Base-by-base conservation (phyloP, 2,113 vertebrate genomes). In the Xerus inauris region DNA sequence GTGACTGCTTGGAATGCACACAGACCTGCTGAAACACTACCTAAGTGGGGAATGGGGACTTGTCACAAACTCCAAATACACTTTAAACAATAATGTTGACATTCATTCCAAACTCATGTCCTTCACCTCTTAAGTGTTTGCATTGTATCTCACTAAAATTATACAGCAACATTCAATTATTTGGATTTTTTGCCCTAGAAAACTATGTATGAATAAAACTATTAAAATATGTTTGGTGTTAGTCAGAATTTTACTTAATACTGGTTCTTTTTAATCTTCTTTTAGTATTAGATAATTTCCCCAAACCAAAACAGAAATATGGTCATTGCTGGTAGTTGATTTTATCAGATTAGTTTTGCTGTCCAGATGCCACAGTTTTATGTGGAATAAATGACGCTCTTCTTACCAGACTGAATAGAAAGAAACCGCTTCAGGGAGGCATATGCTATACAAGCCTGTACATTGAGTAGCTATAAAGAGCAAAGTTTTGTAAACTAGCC, bases 301-400 rank as follows among this genome's bases (percentile, higher is more conserved):
- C 81, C 8, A 5, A 85, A 80, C 88, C 94, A 88, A 97, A 95
- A 86, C 59, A 94, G 49, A 97, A 97, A 97, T 73, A 35, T 77
- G 17, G 57, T 69, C 96, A 91, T 62, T 91, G 59, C 76, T 96
- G 42, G 73, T 96, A 93, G 80, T 92, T 64, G 96, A 97, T 97
- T 95, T 98, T 98, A 98, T 98, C 97, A 98, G 90, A 67, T 73
- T 91, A 91, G 86, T 71, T 94, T 97, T 97, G 54, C 81, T 97
- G 97, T 97, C 96, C 98, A 98, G 94, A 96, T 98, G 98, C 94
- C 91, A 86, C 83, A 75, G 76, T 96, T 98, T 98, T 98, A 98
- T 94, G 91, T 97, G 84, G 96, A 96, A 94, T 89, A 98, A 98
- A 97, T 96, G 96, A 98, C 96, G 93, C 82, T 94, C 89, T 98